Base-by-base conservation (phyloP, 1,140 invertebrate genomes). In the Bacillus rossius region DNA sequence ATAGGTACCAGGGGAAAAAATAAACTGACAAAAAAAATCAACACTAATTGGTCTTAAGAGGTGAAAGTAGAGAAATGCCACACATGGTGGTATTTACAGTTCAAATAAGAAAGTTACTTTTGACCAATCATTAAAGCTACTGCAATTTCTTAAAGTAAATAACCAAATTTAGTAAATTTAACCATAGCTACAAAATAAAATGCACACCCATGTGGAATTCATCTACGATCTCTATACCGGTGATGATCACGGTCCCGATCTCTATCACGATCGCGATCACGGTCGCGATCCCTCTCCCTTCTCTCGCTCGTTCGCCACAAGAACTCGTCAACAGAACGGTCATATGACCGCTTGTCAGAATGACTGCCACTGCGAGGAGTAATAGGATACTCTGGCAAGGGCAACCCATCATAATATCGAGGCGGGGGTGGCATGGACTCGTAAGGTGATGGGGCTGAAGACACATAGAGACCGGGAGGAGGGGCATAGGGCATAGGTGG, bases 241-340 rank as follows among this genome's bases (percentile, higher is more conserved):
- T 61, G 61, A 13, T 42, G 34, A 7, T 60, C 53, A 14, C 60
- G 34, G 40, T 77, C 76, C 23, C 70, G 67, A 49, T 69, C 64
- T 2, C 63, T 34, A 10, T 66, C 64, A 25, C 65, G 40, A 37
- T 69, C 64, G 8, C 66, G 58, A 57, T 61, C 59, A 8, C 38
- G 34, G 13, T 60, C 53, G 13, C 60, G 25, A 41, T 77, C 76
- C 22, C 70, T 67, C 47, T 69, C 64, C 45, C 77, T 78, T 45
- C 83, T 73, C 59, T 84, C 84, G 57, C 76, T 80, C 54, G 90
- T 94, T 67, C 92, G 83, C 81, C 92, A 89, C 43, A 94, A 76
- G 71, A 94, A 94, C 69, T 94, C 91, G 72, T 93, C 91, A 25
- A 96, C 92, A 57, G 91, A 92, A 45, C 92, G 82, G 69, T 95